These are phyloP conservation scores for Drosophila melanocephala DNA, from an alignment of 2,888 invertebrate genomes.

Conservation along the genomic window DNA sequence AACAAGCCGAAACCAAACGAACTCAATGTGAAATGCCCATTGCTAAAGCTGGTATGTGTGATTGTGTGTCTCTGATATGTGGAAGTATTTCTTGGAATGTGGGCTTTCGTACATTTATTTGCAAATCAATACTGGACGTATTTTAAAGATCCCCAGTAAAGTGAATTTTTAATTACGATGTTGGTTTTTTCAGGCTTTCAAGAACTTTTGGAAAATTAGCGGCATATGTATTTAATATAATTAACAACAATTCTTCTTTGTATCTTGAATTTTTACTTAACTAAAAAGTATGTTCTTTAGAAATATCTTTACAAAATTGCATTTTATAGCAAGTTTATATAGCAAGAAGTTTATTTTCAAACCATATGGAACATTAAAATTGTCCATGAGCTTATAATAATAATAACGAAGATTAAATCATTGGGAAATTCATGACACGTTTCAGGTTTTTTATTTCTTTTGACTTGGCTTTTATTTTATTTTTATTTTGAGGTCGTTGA, in stretches of 20 bases:
- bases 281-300: fast-evolving
- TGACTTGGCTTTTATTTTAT: slow-evolving; percentile 44
- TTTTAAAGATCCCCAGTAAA: neutral
- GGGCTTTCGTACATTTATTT: neutral
- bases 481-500: slow-evolving; percentile 36
- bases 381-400: neutral
- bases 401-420: neutral
- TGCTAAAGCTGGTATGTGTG: neutral
- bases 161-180: neutral
- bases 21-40: slow-evolving; percentile 17
- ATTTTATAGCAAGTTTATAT: neutral
- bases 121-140: neutral
- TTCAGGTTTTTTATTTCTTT: slow-evolving; percentile 55
- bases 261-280: neutral
- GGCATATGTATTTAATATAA: neutral
- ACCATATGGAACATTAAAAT: neutral
- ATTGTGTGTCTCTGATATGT: neutral
- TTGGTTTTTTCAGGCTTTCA: too few relatives aligned
- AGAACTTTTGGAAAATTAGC: neutral
- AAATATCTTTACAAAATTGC: neutral
- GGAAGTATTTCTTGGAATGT: neutral
- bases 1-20: neutral
- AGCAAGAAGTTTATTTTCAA: neutral
- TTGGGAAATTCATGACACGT: slow-evolving; percentile 66
- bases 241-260: neutral